Conservation (phyloP, 2,113 vertebrate species). For the Osmerus mordax region DNA sequence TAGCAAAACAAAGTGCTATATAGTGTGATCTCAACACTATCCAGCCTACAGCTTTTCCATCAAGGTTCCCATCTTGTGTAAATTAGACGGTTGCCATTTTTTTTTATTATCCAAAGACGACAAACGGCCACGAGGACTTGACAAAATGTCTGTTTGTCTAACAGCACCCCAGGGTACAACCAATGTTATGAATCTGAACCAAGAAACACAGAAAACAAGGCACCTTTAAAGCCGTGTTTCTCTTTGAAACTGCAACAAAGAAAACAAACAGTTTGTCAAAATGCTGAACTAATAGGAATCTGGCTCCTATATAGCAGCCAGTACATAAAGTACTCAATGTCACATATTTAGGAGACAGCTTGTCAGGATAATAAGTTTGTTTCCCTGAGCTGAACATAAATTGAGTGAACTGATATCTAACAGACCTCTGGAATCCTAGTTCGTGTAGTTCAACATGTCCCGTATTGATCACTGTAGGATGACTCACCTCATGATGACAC, state of each 20-base stretch:
- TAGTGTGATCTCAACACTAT: too few species aligned
- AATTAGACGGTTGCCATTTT: constrained; percentile 12
- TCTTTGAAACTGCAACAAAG: constrained; percentile 15
- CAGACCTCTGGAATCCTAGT: constrained; percentile 38
- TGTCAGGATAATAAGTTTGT: too few species aligned
- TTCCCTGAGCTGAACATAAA: too few species aligned
- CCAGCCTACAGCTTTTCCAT: neutral
- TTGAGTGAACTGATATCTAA: constrained; percentile 35
- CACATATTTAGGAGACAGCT: constrained; percentile 5
- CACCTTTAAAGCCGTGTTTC: constrained; percentile 30
- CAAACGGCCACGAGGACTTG: constrained; percentile 47
- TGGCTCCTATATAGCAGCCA: constrained; percentile 6
- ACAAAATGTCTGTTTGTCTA: constrained; percentile 45
- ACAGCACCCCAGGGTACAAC: constrained; percentile 29
- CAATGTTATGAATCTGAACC: constrained; percentile 33
- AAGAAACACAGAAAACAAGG: constrained; percentile 33
- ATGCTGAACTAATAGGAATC: constrained; percentile 19
- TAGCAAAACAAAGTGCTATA: too few species aligned
- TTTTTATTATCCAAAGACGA: constrained; percentile 38
- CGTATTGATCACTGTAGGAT: too few species aligned
- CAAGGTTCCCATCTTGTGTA: neutral
- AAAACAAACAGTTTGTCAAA: constrained; percentile 23
- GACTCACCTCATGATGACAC: too few species aligned
- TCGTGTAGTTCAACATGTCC: constrained; percentile 45
- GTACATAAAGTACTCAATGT: neutral